A percentile compares a stretch with the other conserved stretches of the same genome.
Conservation (phyloP, 2,113 vertebrate species). For the Tricholaema leucomelas region DNA sequence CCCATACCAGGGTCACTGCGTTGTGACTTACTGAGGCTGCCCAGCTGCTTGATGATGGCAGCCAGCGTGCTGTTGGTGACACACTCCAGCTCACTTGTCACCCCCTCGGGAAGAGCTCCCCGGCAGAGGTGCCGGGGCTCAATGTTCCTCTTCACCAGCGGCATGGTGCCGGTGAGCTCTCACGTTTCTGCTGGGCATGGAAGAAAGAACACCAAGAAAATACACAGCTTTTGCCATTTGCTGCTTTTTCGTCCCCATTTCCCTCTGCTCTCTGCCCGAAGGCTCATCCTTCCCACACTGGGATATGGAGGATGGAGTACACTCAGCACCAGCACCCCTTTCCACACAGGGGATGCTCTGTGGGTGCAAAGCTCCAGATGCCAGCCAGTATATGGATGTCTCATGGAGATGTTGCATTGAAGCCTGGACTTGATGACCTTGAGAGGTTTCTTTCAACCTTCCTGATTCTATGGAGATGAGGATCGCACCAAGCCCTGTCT, state of each 20-base stretch:
- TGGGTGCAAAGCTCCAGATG: background rate
- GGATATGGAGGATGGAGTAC: accelerated
- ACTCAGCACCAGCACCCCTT: background rate
- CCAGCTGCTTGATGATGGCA: conserved; percentile 92
- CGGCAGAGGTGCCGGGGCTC: conserved; percentile 90
- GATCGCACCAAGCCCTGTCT: background rate
- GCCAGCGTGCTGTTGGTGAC: conserved; percentile 93
- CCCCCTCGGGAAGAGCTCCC: conserved; percentile 85
- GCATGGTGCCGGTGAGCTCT: conserved; percentile 68
- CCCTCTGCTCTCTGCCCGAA: background rate
- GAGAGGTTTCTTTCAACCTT: too few species aligned
- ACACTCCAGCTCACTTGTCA: conserved; percentile 90
- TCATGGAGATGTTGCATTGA: too few species aligned
- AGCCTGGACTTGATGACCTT: too few species aligned
- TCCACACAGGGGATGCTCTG: background rate
- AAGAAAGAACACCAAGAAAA: background rate
- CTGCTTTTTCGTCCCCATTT: background rate
- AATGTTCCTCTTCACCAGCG: conserved; percentile 90
- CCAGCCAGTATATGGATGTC: accelerated
- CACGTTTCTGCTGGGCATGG: background rate
- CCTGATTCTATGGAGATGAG: background rate
- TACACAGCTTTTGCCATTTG: accelerated
- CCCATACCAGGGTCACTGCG: accelerated
- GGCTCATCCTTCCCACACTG: accelerated
- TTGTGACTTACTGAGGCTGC: conserved; percentile 86